Evolutionary conservation across 2,888 invertebrate genomes (phyloP).

Genomic region (Linnaemya tessellans): DNA sequence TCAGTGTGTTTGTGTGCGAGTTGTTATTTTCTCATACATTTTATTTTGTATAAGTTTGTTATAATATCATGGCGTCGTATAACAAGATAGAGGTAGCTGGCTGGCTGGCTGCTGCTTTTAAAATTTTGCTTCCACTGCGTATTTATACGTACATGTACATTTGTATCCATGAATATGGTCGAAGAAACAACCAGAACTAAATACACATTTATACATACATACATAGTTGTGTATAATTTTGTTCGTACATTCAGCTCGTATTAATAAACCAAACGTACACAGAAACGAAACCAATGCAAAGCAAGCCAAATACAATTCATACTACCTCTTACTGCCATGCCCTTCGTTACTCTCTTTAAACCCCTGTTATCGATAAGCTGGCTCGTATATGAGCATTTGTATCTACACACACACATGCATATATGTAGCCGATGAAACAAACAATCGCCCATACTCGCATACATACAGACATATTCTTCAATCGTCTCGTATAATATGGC

Average conservation of each 20-base stretch:
- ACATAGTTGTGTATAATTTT: conserved; percentile 44
- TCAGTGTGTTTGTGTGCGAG: conserved; percentile 10
- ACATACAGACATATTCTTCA: conserved; percentile 15
- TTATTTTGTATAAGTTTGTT: conserved; percentile 63
- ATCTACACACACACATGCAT: neutral
- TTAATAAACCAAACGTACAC: conserved; percentile 34
- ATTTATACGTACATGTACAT: conserved; percentile 44
- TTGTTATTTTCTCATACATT: conserved; percentile 61
- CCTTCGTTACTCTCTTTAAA: conserved; percentile 44
- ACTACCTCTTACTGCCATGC: conserved; percentile 45
- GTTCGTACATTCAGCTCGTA: conserved; percentile 64
- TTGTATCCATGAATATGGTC: conserved; percentile 22
- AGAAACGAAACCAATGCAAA: conserved; percentile 53
- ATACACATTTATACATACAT: neutral
- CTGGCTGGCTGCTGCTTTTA: conserved; percentile 64
- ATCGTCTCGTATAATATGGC: conserved; percentile 45
- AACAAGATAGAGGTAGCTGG: conserved; percentile 54
- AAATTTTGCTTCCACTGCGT: conserved; percentile 57
- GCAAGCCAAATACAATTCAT: conserved; percentile 41
- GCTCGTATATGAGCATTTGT: conserved; percentile 1
- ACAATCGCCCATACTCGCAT: conserved; percentile 13
- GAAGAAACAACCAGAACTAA: conserved; percentile 3
- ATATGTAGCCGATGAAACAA: conserved; percentile 22
- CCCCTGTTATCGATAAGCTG: conserved; percentile 41
- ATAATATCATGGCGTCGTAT: conserved; percentile 64